These are phyloP conservation scores for Callitettix versicolor DNA, from an alignment of 1,140 invertebrate genomes.

Conservation along the genomic window DNA sequence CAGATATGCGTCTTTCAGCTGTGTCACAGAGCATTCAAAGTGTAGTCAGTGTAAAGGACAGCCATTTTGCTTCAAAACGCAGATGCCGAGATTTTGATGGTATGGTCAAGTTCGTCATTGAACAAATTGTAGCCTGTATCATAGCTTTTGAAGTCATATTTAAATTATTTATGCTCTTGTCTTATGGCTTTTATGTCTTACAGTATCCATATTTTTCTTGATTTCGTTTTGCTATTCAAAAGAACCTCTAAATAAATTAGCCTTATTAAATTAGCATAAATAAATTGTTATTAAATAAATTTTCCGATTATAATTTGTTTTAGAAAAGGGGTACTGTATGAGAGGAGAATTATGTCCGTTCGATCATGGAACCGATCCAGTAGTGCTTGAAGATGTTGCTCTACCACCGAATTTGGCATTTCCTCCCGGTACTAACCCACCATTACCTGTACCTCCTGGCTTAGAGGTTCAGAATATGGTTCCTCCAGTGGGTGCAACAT, in stretches of 20 bases:
- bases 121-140: too few species aligned
- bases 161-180: too few species aligned
- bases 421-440: constrained; percentile 25
- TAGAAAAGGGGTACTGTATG: constrained; percentile 91
- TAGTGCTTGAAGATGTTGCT: constrained; percentile 76
- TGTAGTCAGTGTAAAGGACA: constrained; percentile 34
- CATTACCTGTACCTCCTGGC: constrained; percentile 32
- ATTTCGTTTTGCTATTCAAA: too few species aligned
- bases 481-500: background rate
- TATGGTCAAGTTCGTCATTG: too few species aligned
- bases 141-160: too few species aligned
- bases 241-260: too few species aligned
- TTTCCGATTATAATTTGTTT: too few species aligned
- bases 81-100: constrained; percentile 64
- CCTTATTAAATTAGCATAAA: too few species aligned
- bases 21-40: constrained; percentile 44
- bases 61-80: constrained; percentile 35
- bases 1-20: constrained; percentile 42
- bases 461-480: background rate
- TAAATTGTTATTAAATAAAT: too few species aligned
- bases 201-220: too few species aligned
- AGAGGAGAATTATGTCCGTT: constrained; percentile 88
- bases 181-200: too few species aligned
- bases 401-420: constrained; percentile 28
- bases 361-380: constrained; percentile 89